A percentile compares a stretch with the other conserved stretches of the same genome.
phyloP scores from a whole-genome alignment of 2,113 vertebrate species.

The Leptobrachium leishanense region DNA sequence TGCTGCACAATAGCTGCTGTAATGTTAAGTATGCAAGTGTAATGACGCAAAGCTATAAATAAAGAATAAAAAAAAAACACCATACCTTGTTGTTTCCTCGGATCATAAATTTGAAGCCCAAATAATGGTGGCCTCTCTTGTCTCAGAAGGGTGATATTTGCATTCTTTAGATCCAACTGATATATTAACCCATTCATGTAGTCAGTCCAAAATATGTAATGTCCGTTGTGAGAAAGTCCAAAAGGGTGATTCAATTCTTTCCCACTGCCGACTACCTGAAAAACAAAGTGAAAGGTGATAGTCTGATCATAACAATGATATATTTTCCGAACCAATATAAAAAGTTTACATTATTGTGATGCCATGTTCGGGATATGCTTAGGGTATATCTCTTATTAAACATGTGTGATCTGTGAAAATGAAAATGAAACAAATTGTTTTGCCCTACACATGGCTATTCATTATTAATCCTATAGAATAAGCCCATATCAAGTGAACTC shows the following conservation, averaged over 20 bases:
- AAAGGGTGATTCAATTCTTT: conserved; percentile 97
- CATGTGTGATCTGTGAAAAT: too few species aligned
- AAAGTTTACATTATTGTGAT: too few species aligned
- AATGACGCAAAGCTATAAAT: too few species aligned
- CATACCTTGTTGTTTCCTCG: conserved; percentile 90
- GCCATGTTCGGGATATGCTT: too few species aligned
- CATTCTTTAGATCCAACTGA: conserved; percentile 85
- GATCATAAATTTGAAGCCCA: conserved; percentile 91
- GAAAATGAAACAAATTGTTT: too few species aligned
- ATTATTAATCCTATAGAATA: too few species aligned
- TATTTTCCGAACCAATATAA: neutral
- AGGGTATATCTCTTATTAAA: too few species aligned
- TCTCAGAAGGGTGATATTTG: conserved; percentile 83
- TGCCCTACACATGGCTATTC: too few species aligned
- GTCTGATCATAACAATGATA: conserved; percentile 23
- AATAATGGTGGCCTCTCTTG: conserved; percentile 92
- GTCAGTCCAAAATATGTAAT: conserved; percentile 96
- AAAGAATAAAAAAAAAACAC: too few species aligned
- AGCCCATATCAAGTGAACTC: too few species aligned
- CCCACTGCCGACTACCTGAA: conserved; percentile 90
- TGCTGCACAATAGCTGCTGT: too few species aligned
- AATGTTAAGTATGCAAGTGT: too few species aligned
- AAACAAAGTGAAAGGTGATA: conserved; percentile 52
- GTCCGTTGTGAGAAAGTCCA: conserved; percentile 88
- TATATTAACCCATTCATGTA: conserved; percentile 98